phyloP scores from a whole-genome alignment of 2,888 invertebrate genomes.

The Scelioninae gen. 2 region DNA sequence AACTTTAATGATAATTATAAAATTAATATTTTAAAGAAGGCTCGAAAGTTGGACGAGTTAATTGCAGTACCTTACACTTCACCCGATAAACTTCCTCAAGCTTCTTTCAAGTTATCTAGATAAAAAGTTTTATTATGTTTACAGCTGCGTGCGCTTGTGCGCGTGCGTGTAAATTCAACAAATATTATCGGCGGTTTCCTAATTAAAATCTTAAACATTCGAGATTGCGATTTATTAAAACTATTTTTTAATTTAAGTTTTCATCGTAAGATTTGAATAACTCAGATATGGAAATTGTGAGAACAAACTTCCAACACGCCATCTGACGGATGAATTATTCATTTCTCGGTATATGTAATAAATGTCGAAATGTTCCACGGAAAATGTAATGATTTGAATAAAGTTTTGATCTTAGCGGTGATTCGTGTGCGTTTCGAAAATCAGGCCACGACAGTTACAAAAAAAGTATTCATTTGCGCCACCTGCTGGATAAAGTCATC shows the following conservation, averaged over 20 bases:
- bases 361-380: neutral
- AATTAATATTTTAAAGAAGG: conserved; percentile 36
- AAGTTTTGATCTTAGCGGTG: neutral
- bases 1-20: conserved; percentile 24
- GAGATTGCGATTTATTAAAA: too few species aligned
- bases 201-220: too few species aligned
- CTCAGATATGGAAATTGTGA: conserved; percentile 12
- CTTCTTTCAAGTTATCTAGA: too few species aligned
- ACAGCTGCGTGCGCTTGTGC: too few species aligned
- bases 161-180: too few species aligned
- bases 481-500: neutral
- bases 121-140: too few species aligned
- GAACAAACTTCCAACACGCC: conserved; percentile 2
- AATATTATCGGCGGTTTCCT: too few species aligned
- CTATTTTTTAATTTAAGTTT: conserved; percentile 16
- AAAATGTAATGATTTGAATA: too few species aligned
- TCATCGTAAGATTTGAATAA: conserved; percentile 14
- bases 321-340: conserved; percentile 21
- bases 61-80: too few species aligned
- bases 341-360: neutral
- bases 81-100: too few species aligned
- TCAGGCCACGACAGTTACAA: neutral
- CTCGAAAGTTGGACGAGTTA: conserved; percentile 32
- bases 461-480: neutral
- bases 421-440: neutral